phyloP scores from a whole-genome alignment of 2,113 vertebrate genomes.

The Aldabrachelys gigantea region DNA sequence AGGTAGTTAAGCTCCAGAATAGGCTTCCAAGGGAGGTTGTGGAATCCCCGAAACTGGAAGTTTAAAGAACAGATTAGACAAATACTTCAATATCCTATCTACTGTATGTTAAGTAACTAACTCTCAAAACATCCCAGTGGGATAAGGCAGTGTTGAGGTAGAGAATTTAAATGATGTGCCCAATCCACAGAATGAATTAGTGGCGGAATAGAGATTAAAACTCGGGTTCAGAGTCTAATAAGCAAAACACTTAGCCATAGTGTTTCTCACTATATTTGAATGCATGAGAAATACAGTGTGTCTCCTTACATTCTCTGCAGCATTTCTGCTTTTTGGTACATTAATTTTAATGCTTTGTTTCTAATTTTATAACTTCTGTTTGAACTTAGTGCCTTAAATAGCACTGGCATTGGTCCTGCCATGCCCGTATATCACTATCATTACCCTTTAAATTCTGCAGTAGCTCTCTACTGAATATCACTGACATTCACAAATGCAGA shows the following conservation, averaged over 20 bases:
- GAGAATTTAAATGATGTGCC: not conserved
- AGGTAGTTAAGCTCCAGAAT: not conserved
- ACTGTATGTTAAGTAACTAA: not conserved
- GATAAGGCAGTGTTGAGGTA: fast-evolving
- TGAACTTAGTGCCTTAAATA: not conserved
- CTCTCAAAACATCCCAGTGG: not conserved
- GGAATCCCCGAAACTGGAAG: not conserved
- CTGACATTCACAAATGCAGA: not conserved
- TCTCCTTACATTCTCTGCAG: not conserved
- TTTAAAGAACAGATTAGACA: not conserved
- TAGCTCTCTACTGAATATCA: not conserved
- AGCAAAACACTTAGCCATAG: not conserved
- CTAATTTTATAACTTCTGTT: not conserved
- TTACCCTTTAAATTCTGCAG: not conserved
- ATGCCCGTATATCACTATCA: not conserved
- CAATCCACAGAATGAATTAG: not conserved
- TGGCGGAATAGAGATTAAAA: fast-evolving
- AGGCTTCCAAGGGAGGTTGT: not conserved
- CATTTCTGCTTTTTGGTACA: not conserved
- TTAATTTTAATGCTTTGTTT: not conserved
- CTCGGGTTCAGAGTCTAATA: fast-evolving
- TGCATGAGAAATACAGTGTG: not conserved
- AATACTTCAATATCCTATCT: not conserved
- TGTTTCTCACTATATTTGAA: not conserved
- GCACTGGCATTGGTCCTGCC: fast-evolving